Evolutionary conservation across 2,797 vertebrate genomes (phyloP), one percentile per base, ranked within the genome.

Genomic region (Neosilurus mollespiculum): DNA sequence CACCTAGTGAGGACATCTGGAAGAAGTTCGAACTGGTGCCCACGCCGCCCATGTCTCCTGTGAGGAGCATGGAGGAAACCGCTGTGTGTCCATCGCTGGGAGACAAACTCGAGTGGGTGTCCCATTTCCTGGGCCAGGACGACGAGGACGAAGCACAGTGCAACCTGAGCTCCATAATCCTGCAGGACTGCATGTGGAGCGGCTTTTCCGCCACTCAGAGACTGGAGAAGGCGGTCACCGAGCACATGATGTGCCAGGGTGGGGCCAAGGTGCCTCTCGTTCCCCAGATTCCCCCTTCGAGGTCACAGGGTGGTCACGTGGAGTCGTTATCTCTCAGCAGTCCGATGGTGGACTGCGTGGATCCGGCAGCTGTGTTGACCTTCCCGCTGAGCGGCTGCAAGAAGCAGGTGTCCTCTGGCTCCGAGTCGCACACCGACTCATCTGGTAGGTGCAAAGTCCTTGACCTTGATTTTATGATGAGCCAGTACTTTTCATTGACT

Each of bases 111-210:
- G 92, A 95, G 72, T 95, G 94, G 92, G 90, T 95, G n/a, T 95
- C 94, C 76, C 94, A 95, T 85, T 93, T 93, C 86, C 54, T 94
- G 88, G 94, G 94, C 54, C 93, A 94, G 88, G 96, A 98, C 11
- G 96, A 96, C 9, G 94, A 94, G 9, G 95, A 96, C 66, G 94
- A 95, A 37, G 83, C 90, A 62, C 92, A 91, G 15, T 95, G 93
- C 84, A 96, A 97, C 92, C 93, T 96, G 67, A 97, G 95, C 90
- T 96, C 97, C 80, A 96, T 97, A 92, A 96, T 99, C 82, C 96
- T 97, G 83, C 95, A 93, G 89, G 98, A 99, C 93, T 99, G 98
- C 91, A 99, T 99, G 98, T 99, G 98, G 98, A 99, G 97, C 84
- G 95, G 98, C 15, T 98, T 97, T 90, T 97, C 97, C 0, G 95